Conservation (phyloP, 2,888 invertebrate genomes). For the Zonitis immaculata region DNA sequence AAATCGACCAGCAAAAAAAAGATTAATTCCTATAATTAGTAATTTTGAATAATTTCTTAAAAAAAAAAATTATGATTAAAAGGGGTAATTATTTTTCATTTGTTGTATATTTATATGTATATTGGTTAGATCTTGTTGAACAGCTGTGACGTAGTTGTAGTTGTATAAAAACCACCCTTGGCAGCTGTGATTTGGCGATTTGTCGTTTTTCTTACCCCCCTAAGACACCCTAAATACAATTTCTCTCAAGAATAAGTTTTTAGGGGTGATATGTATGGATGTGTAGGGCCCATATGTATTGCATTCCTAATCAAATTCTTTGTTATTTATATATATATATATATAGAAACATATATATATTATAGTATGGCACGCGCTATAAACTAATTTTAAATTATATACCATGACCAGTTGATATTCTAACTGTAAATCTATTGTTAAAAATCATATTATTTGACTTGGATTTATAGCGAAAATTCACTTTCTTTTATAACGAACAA, state of each 20-base stretch:
- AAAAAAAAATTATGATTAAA: not conserved
- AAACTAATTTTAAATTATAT: conserved; percentile 25
- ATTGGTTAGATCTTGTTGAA: conserved; percentile 17
- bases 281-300: conserved; percentile 27
- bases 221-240: conserved; percentile 31
- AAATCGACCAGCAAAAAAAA: too few species aligned
- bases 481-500: not conserved
- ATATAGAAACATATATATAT: too few species aligned
- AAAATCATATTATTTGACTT: not conserved
- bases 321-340: too few species aligned
- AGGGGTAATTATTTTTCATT: conserved; percentile 8
- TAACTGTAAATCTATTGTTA: conserved; percentile 8
- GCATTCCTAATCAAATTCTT: conserved; percentile 31
- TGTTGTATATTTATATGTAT: too few species aligned
- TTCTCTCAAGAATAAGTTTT: conserved; percentile 26
- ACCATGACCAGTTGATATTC: conserved; percentile 20
- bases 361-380: conserved; percentile 27
- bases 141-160: conserved; percentile 28
- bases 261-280: conserved; percentile 21
- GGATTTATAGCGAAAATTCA: not conserved
- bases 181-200: conserved; percentile 36
- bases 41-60: not conserved
- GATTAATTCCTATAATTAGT: not conserved
- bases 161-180: conserved; percentile 27
- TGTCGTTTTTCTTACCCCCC: conserved; percentile 32